Conservation (phyloP, 2,888 invertebrate genomes). For the Argyresthia albistria region DNA sequence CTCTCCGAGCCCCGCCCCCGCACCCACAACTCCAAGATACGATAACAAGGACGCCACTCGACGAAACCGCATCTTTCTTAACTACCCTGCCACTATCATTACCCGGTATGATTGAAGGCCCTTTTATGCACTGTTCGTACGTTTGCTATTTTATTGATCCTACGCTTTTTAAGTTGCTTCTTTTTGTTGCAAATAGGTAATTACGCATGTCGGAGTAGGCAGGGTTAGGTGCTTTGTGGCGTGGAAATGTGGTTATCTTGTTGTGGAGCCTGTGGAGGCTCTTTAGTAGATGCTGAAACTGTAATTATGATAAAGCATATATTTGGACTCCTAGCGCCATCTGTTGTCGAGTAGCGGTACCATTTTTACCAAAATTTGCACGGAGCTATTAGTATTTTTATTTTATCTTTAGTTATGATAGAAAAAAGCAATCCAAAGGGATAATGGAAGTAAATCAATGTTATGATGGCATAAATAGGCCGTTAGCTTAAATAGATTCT, state of each 20-base stretch:
- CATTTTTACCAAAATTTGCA: conserved; percentile 7
- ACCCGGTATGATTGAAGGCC: conserved; percentile 48
- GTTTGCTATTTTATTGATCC: background rate
- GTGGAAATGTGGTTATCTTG: background rate
- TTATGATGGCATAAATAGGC: too few relatives aligned
- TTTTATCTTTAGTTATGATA: too few relatives aligned
- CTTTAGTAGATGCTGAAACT: too few relatives aligned
- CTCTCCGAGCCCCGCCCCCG: conserved; percentile 17
- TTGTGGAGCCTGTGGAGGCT: background rate
- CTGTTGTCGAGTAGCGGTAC: conserved; percentile 17
- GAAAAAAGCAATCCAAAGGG: too few relatives aligned
- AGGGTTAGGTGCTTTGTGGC: background rate
- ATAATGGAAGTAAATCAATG: background rate
- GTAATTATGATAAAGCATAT: too few relatives aligned
- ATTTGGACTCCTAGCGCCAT: conserved; percentile 23
- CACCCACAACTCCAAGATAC: conserved; percentile 30
- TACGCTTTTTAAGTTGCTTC: background rate
- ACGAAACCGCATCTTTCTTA: conserved; percentile 47
- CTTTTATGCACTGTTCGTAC: too few relatives aligned
- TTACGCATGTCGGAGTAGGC: conserved; percentile 1
- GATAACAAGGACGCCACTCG: conserved; percentile 65
- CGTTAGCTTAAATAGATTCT: too few relatives aligned
- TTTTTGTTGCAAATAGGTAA: background rate
- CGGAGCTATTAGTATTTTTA: too few relatives aligned
- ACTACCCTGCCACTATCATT: conserved; percentile 51